A percentile compares a stretch with the other conserved stretches of the same genome.
Conservation (phyloP, 2,888 invertebrate genomes). For the Mamestra brassicae region DNA sequence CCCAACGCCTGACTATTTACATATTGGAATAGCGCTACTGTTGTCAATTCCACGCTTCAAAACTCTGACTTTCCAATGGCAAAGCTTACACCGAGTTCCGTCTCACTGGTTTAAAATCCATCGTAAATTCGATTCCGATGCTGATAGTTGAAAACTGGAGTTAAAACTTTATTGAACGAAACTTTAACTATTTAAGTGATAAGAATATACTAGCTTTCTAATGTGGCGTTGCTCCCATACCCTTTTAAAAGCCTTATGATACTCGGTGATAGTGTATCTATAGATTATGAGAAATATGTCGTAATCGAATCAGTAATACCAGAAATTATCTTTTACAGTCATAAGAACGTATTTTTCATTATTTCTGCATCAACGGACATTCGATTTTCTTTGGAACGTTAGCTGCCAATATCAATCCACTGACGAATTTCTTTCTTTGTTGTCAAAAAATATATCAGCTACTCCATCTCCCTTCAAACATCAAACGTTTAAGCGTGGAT, state of each 20-base stretch:
- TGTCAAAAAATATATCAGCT: constrained; percentile 21
- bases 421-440: constrained; percentile 20
- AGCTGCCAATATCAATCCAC: constrained; percentile 23
- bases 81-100: constrained; percentile 37
- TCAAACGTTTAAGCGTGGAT: constrained; percentile 44
- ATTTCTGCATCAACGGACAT: neutral
- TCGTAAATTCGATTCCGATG: constrained; percentile 30
- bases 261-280: neutral
- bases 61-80: constrained; percentile 44
- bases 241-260: neutral
- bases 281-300: neutral
- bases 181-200: constrained; percentile 21
- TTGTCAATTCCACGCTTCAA: constrained; percentile 64
- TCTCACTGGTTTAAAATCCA: constrained; percentile 45
- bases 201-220: neutral
- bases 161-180: constrained; percentile 32
- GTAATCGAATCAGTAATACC: neutral
- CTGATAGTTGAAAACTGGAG: constrained; percentile 43
- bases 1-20: constrained; percentile 60
- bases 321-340: neutral
- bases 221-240: too few species aligned
- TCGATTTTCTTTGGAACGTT: neutral
- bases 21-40: constrained; percentile 59
- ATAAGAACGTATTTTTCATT: constrained; percentile 13
- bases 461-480: constrained; percentile 33